A percentile compares a stretch with the other conserved stretches of the same genome.
phyloP scores from a whole-genome alignment of 2,113 vertebrate species.

The Apteryx mantelli region DNA sequence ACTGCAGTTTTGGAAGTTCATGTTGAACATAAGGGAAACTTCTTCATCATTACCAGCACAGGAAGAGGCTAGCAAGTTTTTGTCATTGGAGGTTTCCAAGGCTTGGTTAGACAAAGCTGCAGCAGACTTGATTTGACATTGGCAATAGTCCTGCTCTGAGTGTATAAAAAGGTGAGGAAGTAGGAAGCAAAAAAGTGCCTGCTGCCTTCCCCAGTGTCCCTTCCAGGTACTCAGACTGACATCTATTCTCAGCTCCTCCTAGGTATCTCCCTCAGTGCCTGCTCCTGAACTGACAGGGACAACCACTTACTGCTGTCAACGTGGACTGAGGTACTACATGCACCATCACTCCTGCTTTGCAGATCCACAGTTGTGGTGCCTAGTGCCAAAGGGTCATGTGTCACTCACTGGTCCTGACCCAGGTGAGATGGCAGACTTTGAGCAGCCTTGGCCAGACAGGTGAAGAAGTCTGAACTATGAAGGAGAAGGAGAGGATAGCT shows the following conservation, averaged over 20 bases:
- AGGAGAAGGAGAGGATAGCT: background rate
- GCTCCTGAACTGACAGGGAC: background rate
- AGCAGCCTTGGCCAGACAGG: background rate
- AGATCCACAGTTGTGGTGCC: background rate
- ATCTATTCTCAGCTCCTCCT: background rate
- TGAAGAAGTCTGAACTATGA: background rate
- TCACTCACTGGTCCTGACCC: background rate
- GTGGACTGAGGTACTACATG: accelerated
- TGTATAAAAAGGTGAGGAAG: too few relatives aligned
- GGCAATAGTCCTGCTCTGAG: background rate
- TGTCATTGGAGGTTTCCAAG: background rate
- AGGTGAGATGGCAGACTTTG: background rate
- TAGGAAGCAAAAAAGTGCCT: background rate
- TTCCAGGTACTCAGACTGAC: background rate
- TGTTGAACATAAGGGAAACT: background rate
- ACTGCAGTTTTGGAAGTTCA: background rate
- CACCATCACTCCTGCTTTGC: background rate
- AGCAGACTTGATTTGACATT: background rate
- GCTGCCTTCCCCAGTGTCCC: background rate
- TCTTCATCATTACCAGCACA: background rate
- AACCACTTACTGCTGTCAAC: background rate
- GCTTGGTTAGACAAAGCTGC: background rate
- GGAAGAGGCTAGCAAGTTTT: background rate
- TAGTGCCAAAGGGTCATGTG: background rate
- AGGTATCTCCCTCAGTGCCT: accelerated